Base-by-base conservation (phyloP, 2,113 vertebrate genomes). In the Thamnaconus septentrionalis region DNA sequence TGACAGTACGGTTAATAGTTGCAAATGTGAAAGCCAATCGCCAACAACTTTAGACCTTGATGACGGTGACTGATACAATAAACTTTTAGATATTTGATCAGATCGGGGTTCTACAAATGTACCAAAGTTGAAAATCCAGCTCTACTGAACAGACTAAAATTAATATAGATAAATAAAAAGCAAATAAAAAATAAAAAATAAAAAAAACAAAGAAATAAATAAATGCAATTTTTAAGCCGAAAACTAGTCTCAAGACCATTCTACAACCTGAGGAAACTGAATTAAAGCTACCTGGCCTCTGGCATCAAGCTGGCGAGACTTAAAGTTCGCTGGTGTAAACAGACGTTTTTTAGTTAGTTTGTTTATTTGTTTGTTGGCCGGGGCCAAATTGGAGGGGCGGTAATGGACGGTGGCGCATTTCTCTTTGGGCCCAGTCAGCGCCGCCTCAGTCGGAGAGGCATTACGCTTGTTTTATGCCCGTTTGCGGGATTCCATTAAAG, bases 401-500 rank as follows among this genome's bases (percentile, higher is more conserved):
- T 79, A 83, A 86, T 79, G 67, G 78, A 79, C 44, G 53, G 61
- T 48, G 1, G 46, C 58, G 7, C 71, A 64, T 74, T 79, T 64
- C 72, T 71, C 44, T 59, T 11, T 31, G 18, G 57, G 76, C 77
- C 73, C 64, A 49, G 78, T 78, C 73, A 40, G 75, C 69, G 66
- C 57, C 5, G 78, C 18, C 84, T 78, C 76, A 66, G 75, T 64
- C 55, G 41, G 66, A 73, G 73, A 75, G 66, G 79, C 72, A 86
- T 87, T 84, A 83, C 70, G 77, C 59, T 65, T 79, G 79, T 85
- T 86, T 86, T 80, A 88, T 83, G 73, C 64, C 79, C 66, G 64
- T 81, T 88, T 64, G 69, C 83, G 84, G 89, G 86, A 80, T 89
- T 88, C 83, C 87, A 92, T 91, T 90, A 91, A 80, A 85, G 75